Base-by-base conservation (phyloP, 2,113 vertebrate species). In the Pelvicachromis taeniatus region DNA sequence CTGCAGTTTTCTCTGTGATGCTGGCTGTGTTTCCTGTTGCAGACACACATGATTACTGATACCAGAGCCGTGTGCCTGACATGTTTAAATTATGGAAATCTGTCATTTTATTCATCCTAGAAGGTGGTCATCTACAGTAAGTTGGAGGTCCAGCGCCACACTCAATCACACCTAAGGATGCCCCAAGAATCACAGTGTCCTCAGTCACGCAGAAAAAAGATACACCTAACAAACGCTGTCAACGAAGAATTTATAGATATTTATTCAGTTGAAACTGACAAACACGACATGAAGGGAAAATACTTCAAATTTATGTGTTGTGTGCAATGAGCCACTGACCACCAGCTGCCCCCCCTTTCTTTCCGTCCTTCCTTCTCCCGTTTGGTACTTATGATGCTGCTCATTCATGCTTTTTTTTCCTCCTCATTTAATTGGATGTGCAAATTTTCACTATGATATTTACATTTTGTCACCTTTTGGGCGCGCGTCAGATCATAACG, bases 341-440 rank as follows among this genome's bases (percentile, higher is more conserved):
- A n/a, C 61, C 75, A 29, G 40, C 58, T 54, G 31, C 31, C 33
- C 77, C 9, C 50, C n/a, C 59, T 33, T 38, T 26, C 14, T 6
- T 38, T 12, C 68, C 73, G 11, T 48, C 8, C 55, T 59, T 26
- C 29, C 29, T 54, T 42, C 17, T n/a, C 7, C 21, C 45, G 38
- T 77, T 17, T 45, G 21, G 70, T 86, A 40, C 40, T 87, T 53
- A 35, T 54, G 16, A 83, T 80, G 85, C 86, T 89, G 83, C 88
- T 88, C 70, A 42, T 35, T 75, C 52, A 40, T 52, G 21, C 79
- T 81, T 78, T 87, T 78, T 81, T 80, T 59, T 54, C 12, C 1
- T 12, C n/a, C 7, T 80, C 63, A 86, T 53, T 85, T 35, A 40
- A 78, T 84, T 40, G 83, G 81, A 89, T 90, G 80, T 35, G 81